A percentile compares a stretch with the other conserved stretches of the same genome.
These are phyloP conservation scores for Python bivittatus DNA, from an alignment of 2,113 vertebrate genomes.

Conservation along the genomic window DNA sequence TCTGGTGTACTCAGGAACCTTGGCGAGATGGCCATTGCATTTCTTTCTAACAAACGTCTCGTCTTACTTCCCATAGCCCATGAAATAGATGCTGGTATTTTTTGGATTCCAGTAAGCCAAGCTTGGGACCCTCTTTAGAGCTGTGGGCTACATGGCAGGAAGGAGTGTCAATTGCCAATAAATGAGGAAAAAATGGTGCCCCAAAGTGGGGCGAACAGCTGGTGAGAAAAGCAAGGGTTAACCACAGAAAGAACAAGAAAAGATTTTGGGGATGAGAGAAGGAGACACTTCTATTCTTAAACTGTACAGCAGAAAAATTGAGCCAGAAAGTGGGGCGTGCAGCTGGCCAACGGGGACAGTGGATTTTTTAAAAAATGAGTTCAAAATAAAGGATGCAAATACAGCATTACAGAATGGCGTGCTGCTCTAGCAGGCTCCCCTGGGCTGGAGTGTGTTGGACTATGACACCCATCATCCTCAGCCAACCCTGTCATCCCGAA, in stretches of 20 bases:
- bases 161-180: neutral
- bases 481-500: neutral
- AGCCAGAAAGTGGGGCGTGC: neutral
- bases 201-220: neutral
- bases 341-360: neutral
- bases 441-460: neutral
- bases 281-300: too few relatives aligned
- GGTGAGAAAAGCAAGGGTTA: neutral
- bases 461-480: neutral
- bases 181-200: neutral
- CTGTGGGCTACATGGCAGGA: neutral
- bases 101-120: neutral
- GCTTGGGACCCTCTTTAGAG: neutral
- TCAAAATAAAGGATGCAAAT: neutral
- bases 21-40: too few relatives aligned
- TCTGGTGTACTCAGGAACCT: too few relatives aligned
- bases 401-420: neutral
- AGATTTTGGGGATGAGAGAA: neutral
- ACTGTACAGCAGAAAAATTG: neutral
- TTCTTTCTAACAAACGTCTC: too few relatives aligned
- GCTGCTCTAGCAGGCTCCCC: neutral
- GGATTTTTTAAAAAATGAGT: accelerated
- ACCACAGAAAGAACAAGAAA: neutral
- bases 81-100: too few relatives aligned
- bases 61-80: too few relatives aligned